Evolutionary conservation across 2,113 vertebrate genomes (phyloP).

Genomic region (Triplophysa siluroides): DNA sequence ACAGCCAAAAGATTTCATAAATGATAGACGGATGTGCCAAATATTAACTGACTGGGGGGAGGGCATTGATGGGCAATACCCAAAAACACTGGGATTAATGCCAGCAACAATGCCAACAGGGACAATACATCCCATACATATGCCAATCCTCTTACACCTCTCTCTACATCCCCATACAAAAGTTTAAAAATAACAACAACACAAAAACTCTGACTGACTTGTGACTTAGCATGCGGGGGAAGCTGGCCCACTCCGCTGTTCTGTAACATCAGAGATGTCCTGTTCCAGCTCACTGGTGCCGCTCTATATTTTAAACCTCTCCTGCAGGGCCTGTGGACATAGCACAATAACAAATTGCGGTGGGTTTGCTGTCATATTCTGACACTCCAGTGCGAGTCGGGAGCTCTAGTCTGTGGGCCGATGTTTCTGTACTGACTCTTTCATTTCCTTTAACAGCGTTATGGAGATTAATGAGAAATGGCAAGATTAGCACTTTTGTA

Average conservation of each 20-base stretch:
- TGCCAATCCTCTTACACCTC: no score
- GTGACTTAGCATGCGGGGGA: no score
- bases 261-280: constrained; percentile 68
- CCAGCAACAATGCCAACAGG: no score
- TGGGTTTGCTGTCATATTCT: constrained; percentile 15
- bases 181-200: no score
- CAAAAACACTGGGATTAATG: background rate
- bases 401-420: background rate
- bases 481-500: constrained; percentile 26
- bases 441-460: constrained; percentile 10
- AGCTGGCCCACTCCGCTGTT: constrained; percentile 51
- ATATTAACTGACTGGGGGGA: constrained; percentile 8
- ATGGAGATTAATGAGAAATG: constrained; percentile 4
- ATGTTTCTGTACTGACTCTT: background rate
- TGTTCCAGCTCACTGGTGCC: constrained; percentile 68
- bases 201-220: no score
- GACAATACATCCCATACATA: no score
- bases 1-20: constrained; percentile 33
- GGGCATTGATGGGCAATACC: background rate
- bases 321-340: constrained; percentile 66
- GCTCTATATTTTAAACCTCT: constrained; percentile 73
- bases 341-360: constrained; percentile 12
- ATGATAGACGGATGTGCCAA: background rate
- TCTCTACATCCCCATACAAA: no score
- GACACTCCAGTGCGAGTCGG: constrained; percentile 14